Conservation (phyloP, 2,797 vertebrate species). For the Chanos chanos region DNA sequence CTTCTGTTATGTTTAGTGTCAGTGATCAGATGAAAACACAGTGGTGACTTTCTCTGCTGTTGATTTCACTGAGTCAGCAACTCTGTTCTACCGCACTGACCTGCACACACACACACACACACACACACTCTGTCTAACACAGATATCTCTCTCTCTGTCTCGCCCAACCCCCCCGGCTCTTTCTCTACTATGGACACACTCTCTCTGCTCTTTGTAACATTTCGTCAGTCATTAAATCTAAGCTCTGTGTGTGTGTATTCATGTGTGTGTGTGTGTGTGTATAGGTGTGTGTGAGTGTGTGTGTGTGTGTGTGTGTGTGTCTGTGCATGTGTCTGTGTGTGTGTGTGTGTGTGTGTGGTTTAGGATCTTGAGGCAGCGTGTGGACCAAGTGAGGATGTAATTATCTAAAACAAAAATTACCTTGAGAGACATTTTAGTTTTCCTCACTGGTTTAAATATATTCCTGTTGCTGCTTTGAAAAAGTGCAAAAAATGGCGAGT, state of each 20-base stretch:
- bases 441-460: too few species aligned
- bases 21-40: constrained; percentile 22
- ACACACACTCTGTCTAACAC: constrained; percentile 8
- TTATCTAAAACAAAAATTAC: too few species aligned
- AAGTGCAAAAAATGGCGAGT: too few species aligned
- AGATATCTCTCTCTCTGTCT: constrained; percentile 12
- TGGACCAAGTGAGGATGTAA: too few species aligned
- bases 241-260: neutral
- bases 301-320: neutral
- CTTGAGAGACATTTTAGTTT: too few species aligned
- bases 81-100: constrained; percentile 7
- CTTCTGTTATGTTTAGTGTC: constrained; percentile 14
- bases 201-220: neutral
- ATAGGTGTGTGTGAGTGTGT: neutral
- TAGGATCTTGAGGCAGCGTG: too few species aligned
- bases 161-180: too few species aligned
- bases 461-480: too few species aligned
- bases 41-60: constrained; percentile 30
- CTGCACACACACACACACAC: constrained; percentile 8
- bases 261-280: neutral
- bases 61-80: constrained; percentile 38
- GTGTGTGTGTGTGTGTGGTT: neutral
- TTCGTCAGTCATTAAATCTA: neutral
- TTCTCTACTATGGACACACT: constrained; percentile 5
- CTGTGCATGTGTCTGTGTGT: neutral